These are phyloP conservation scores for Parazoanthus darwini DNA, from an alignment of 92 coral and sea anemone genomes.

Conservation along the genomic window DNA sequence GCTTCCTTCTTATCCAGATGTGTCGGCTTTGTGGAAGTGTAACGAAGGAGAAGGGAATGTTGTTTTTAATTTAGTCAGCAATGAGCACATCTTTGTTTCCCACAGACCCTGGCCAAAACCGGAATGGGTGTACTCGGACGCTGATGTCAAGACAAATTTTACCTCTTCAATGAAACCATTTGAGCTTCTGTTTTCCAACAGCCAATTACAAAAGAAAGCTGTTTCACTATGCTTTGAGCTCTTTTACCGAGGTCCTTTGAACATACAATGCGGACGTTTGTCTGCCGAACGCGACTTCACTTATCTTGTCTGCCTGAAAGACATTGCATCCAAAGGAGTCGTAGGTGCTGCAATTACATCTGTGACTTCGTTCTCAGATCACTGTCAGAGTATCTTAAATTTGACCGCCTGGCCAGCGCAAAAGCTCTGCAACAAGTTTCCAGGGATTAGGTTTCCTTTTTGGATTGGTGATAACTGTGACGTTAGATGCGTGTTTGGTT, in stretches of 20 bases:
- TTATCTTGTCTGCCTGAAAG: conserved; percentile 55
- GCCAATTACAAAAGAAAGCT: conserved; percentile 32
- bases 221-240: conserved; percentile 36
- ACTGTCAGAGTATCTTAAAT: conserved; percentile 55
- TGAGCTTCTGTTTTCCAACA: conserved; percentile 42
- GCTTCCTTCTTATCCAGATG: conserved; percentile 47
- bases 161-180: conserved; percentile 48
- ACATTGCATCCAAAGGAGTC: conserved; percentile 43
- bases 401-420: conserved; percentile 65
- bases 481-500: conserved; percentile 58
- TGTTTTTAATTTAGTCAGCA: conserved; percentile 46
- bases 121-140: conserved; percentile 60
- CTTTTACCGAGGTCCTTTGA: conserved; percentile 53
- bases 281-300: conserved; percentile 53
- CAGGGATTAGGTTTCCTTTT: conserved; percentile 47
- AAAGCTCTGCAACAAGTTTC: conserved; percentile 55
- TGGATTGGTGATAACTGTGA: conserved; percentile 67
- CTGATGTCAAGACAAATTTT: conserved; percentile 48
- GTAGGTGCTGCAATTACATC: conserved; percentile 44
- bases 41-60: conserved; percentile 57
- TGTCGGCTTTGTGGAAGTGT: conserved; percentile 65
- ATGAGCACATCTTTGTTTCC: conserved; percentile 54
- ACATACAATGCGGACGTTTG: conserved; percentile 48
- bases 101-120: conserved; percentile 53
- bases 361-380: conserved; percentile 63